Base-by-base conservation (phyloP, 2,797 vertebrate species). In the Pitangus sulphuratus region DNA sequence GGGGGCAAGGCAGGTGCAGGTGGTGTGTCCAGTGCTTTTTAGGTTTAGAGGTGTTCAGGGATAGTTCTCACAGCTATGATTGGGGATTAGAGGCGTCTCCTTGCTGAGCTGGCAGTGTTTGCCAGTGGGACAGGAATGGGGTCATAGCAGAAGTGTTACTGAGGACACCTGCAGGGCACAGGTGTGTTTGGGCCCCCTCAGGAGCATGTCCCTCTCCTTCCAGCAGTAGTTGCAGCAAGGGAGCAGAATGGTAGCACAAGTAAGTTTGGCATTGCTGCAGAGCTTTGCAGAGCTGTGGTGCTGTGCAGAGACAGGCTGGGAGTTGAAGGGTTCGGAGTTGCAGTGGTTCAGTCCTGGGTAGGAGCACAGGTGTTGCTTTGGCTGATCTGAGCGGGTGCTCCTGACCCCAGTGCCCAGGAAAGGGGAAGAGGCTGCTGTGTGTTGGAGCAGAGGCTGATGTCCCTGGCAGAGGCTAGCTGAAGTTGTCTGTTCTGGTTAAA, bases 81-180 rank as follows among this genome's bases (percentile, higher is more conserved):
- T 28, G n/a, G 40, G 35, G 21, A 44, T 31, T 48, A 17, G 2
- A 24, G 48, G 24, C 13, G 20, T 30, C 30, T 61, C 33, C 30
- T 65, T 31, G 51, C 33, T 24, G 9, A 31, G 22, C 15, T 25
- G 2, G 9, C 39, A 8, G 24, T 51, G n/a, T 56, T 58, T 39
- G 21, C 20, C 1, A 1, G 40, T 22, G n/a, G 12, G 17, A 15
- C 40, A 9, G 33, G 68, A 31, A 6, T 7, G 9, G 24, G 21
- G 20, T 78, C 9, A 5, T 15, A 20, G 53, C 1, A 2, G 22
- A 44, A 40, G 15, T 10, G 9, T 35, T 56, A 19, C 19, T 0
- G 2, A 53, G 39, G 81, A 3, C 7, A 6, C 0, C 0, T 30
- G 42, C 22, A 18, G 40, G 37, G 19, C 14, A 4, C 16, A 44